Conservation (phyloP, 2,113 vertebrate species). For the Xenopus tropicalis region DNA sequence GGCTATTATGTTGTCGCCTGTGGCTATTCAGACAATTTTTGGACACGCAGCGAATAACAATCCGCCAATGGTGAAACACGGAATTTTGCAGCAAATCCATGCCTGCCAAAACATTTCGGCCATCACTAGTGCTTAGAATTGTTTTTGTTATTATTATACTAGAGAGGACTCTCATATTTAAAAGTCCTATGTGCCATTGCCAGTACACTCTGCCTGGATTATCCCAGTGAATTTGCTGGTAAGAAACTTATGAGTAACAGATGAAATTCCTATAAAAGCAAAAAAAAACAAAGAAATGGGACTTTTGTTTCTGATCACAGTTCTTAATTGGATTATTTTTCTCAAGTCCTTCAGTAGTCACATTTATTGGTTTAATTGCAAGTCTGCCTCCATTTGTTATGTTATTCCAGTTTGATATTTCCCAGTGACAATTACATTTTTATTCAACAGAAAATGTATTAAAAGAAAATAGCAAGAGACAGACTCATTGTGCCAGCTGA, state of each 20-base stretch:
- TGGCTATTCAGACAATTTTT: no score
- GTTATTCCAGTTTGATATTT: constrained; percentile 61
- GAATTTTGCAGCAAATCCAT: no score
- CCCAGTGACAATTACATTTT: constrained; percentile 65
- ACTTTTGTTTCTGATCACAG: neutral
- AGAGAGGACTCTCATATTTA: no score
- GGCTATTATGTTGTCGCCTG: no score
- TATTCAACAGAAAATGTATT: constrained; percentile 62
- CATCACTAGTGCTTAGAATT: no score
- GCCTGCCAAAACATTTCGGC: no score
- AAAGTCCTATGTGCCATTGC: no score
- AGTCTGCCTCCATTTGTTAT: constrained; percentile 65
- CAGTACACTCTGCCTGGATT: no score
- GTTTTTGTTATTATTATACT: no score
- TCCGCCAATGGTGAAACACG: no score
- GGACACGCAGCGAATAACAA: no score
- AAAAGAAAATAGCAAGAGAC: constrained; percentile 57
- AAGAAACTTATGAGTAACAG: neutral
- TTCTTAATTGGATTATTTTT: constrained; percentile 63
- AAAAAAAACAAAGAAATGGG: neutral
- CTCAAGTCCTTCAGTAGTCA: constrained; percentile 53
- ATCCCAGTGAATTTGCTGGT: no score
- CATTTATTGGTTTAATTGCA: constrained; percentile 65
- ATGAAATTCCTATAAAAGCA: constrained; percentile 15
- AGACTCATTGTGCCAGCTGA: constrained; percentile 58